These are phyloP conservation scores for Scolopax bukidnonensis DNA, from an alignment of 2,797 vertebrate genomes.

Conservation along the genomic window DNA sequence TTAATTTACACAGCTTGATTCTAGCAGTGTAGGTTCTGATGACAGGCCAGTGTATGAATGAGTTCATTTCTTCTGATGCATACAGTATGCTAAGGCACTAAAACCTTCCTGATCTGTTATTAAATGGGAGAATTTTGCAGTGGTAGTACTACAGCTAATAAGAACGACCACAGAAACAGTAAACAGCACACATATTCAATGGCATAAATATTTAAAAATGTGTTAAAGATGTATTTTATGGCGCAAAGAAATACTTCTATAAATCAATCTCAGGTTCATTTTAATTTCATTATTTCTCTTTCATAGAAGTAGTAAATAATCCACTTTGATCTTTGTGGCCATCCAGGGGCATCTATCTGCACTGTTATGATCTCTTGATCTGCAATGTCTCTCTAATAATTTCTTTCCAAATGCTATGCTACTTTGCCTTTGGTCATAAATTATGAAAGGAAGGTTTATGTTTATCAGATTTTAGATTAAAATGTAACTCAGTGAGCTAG, in stretches of 20 bases:
- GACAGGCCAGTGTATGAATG: not conserved
- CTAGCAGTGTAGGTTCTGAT: not conserved
- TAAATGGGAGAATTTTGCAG: not conserved
- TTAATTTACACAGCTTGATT: not conserved
- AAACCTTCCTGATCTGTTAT: not conserved
- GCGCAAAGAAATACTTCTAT: not conserved
- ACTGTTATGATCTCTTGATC: not conserved
- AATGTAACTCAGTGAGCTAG: constrained; percentile 16
- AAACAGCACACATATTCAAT: not conserved
- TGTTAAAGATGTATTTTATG: not conserved
- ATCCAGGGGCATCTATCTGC: not conserved
- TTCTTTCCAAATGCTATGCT: not conserved
- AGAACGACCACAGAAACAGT: not conserved
- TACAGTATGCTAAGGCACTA: not conserved
- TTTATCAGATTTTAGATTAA: constrained; percentile 25
- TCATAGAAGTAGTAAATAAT: constrained; percentile 58
- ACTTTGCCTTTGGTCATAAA: constrained; percentile 12
- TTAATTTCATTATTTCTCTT: constrained; percentile 16
- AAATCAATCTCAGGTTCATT: not conserved
- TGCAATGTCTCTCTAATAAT: not conserved
- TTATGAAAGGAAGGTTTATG: constrained; percentile 48
- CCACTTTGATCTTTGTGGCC: not conserved
- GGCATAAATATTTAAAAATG: not conserved
- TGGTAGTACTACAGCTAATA: not conserved
- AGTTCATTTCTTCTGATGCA: not conserved